These are phyloP conservation scores for Sylvia borin DNA, from an alignment of 2,797 vertebrate species.

Conservation along the genomic window DNA sequence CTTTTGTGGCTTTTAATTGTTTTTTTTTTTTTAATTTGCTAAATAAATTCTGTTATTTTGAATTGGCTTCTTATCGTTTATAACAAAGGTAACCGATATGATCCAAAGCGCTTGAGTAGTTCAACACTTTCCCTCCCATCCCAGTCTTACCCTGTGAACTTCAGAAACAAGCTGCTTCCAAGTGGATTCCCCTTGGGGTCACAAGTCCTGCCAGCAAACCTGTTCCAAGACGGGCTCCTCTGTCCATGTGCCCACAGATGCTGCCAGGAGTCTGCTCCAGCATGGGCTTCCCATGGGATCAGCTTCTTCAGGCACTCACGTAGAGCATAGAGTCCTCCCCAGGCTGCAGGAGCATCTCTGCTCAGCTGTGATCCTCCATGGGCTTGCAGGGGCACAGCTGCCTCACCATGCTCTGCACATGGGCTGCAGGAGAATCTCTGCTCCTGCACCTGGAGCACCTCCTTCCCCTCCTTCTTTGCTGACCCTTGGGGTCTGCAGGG, in stretches of 20 bases:
- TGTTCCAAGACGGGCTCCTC: not conserved
- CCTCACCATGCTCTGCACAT: not conserved
- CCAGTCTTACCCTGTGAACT: not conserved
- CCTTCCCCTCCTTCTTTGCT: not conserved
- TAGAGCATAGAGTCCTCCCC: not conserved
- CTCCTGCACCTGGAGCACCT: not conserved
- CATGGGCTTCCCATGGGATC: fast-evolving
- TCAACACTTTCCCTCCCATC: not conserved
- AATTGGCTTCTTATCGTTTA: no score
- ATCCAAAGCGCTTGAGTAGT: not conserved
- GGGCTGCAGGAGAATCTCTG: not conserved
- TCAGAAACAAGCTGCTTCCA: not conserved
- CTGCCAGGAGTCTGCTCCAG: not conserved
- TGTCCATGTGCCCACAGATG: not conserved
- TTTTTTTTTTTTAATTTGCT: no score
- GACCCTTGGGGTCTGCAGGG: not conserved
- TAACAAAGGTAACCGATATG: no score
- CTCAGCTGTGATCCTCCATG: not conserved
- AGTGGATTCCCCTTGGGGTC: no score
- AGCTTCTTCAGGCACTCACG: not conserved
- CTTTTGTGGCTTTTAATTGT: no score
- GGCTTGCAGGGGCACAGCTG: not conserved
- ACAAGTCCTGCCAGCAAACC: not conserved
- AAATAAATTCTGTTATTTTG: no score
- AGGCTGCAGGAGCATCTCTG: not conserved